phyloP scores from a whole-genome alignment of 2,888 invertebrate genomes.

The Sinelater perroti region DNA sequence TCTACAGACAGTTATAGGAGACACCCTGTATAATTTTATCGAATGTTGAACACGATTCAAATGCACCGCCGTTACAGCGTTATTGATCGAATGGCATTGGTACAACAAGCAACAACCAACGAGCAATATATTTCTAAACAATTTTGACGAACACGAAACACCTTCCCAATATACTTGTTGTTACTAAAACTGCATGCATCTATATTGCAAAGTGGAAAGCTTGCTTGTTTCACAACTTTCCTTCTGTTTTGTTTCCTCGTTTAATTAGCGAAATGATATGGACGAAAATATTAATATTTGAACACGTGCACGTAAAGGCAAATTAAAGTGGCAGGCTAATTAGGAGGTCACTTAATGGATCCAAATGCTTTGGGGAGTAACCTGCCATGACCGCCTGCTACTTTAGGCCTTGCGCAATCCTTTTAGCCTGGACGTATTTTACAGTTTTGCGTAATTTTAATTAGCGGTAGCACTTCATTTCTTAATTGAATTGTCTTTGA shows the following conservation, averaged over 20 bases:
- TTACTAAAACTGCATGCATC: slow-evolving; percentile 28
- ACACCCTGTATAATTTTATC: neutral
- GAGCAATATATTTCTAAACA: slow-evolving; percentile 12
- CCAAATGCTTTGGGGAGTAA: slow-evolving; percentile 14
- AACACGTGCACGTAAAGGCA: slow-evolving; percentile 14
- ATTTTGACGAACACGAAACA: slow-evolving; percentile 25
- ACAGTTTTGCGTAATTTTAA: neutral
- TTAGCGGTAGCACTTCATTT: too few relatives aligned
- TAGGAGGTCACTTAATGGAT: slow-evolving; percentile 10
- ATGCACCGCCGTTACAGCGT: slow-evolving; percentile 5
- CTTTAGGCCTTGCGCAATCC: slow-evolving; percentile 16
- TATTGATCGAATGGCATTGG: neutral
- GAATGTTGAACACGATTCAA: slow-evolving; percentile 7
- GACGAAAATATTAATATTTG: slow-evolving; percentile 17
- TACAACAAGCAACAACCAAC: neutral
- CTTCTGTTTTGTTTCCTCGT: slow-evolving; percentile 18
- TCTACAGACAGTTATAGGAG: neutral
- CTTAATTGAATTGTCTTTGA: too few relatives aligned
- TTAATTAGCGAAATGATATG: slow-evolving; percentile 9
- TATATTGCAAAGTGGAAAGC: slow-evolving; percentile 21
- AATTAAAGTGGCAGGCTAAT: slow-evolving; percentile 23
- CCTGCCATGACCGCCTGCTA: neutral
- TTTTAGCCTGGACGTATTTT: slow-evolving; percentile 1
- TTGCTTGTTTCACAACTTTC: slow-evolving; percentile 25
- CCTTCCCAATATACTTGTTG: slow-evolving; percentile 7